Base-by-base conservation (phyloP, 2,113 vertebrate genomes). In the Daubentonia madagascariensis region DNA sequence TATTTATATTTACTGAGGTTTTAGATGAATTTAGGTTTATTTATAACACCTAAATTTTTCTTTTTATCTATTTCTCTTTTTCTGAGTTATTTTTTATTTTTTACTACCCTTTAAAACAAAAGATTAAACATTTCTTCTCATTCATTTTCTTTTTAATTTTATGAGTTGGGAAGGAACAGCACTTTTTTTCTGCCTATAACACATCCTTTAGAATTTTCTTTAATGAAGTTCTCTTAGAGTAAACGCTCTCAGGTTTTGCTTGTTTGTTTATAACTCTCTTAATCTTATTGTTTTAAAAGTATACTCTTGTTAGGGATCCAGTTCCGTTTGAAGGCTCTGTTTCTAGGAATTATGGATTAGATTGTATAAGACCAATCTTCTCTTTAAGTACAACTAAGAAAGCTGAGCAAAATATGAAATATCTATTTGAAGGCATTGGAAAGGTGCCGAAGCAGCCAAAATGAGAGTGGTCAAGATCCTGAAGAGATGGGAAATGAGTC, bases 331-430 rank as follows among this genome's bases (percentile, higher is more conserved):
- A 75, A 85, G 37, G 40, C 35, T 90, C 30, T 92, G 37, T 68
- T 96, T 91, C 48, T 80, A 92, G 65, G 20, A 93, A 84, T 96
- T 91, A 89, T 88, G 50, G 63, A 86, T 83, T 85, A n/a, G 52
- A 35, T 79, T 75, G 5, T 45, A 37, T 67, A 45, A 90, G 30
- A 92, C 35, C 59, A 61, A 14, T 86, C 13, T 81, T 65, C n/a
- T 72, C 32, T 75, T 65, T 65, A 23, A 90, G 45, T 70, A 83
- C 35, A 84, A 80, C 50, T 79, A 17, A 93, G 76, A 91, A 57
- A 45, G 16, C 54, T 75, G 40, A 28, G n/a, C 76, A 68, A 67
- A 89, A 75, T 87, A 37, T 59, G 75, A 90, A 94, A 75, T 35
- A 89, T 73, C 35, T 80, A 18, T 91, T 63, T 70, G 67, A 43